These are phyloP conservation scores for Orthosia cruda DNA, from an alignment of 2,888 invertebrate genomes.

Conservation along the genomic window DNA sequence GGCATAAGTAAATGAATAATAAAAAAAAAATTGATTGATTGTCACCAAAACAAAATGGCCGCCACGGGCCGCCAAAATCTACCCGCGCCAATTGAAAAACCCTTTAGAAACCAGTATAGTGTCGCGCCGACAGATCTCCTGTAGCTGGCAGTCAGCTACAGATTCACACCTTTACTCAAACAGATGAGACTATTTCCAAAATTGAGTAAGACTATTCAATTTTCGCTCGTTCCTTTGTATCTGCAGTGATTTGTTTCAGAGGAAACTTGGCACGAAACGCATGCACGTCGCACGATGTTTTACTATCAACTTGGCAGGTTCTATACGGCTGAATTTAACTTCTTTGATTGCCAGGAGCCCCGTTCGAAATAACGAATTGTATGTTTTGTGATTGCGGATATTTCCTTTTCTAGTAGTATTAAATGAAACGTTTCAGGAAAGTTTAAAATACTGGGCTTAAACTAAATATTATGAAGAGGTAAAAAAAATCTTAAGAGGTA, in stretches of 20 bases:
- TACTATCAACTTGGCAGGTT: constrained; percentile 41
- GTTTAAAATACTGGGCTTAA: background rate
- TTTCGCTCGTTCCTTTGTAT: constrained; percentile 3
- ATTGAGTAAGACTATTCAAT: constrained; percentile 38
- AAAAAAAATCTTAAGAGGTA: too few relatives aligned
- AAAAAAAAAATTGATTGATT: too few relatives aligned
- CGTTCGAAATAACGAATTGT: constrained; percentile 2
- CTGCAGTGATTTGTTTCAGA: constrained; percentile 39
- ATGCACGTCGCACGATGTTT: constrained; percentile 26
- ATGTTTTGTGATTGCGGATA: background rate
- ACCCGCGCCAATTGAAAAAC: too few relatives aligned
- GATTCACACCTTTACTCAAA: too few relatives aligned
- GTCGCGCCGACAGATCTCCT: too few relatives aligned
- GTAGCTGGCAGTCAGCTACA: too few relatives aligned
- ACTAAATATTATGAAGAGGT: too few relatives aligned
- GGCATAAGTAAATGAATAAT: too few relatives aligned
- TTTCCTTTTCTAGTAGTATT: background rate
- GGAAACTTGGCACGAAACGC: constrained; percentile 46
- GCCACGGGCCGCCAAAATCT: too few relatives aligned
- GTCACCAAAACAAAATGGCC: too few relatives aligned
- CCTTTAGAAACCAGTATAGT: too few relatives aligned
- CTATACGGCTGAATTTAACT: background rate
- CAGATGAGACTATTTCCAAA: background rate
- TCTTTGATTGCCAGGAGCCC: constrained; percentile 38
- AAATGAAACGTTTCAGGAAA: background rate